phyloP scores from a whole-genome alignment of 2,797 vertebrate genomes.

The Taeniopygia guttata region DNA sequence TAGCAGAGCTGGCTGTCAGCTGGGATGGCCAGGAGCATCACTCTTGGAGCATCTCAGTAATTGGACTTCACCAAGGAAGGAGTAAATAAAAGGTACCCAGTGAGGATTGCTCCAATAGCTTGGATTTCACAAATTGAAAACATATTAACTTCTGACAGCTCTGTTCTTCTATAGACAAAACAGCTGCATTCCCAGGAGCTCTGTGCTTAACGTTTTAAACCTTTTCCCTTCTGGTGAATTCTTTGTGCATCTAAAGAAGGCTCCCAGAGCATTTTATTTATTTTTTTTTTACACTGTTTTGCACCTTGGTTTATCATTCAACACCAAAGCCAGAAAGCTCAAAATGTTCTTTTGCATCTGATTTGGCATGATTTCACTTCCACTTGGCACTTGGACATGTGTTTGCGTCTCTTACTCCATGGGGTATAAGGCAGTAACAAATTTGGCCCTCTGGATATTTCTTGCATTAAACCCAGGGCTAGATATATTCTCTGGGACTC shows the following conservation, averaged over 20 bases:
- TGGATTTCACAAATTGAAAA: slow-evolving; percentile 60
- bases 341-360: slow-evolving; percentile 21
- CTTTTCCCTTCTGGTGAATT: background rate
- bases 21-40: slow-evolving; percentile 62
- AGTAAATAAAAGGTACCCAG: slow-evolving; percentile 62
- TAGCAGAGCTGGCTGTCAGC: slow-evolving; percentile 56
- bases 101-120: slow-evolving; percentile 31
- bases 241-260: background rate
- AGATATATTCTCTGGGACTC: background rate
- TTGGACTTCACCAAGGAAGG: slow-evolving; percentile 59
- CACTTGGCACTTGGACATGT: background rate
- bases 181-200: slow-evolving; percentile 9
- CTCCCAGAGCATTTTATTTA: background rate
- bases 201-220: background rate
- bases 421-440: background rate
- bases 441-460: background rate
- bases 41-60: slow-evolving; percentile 59
- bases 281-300: background rate
- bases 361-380: slow-evolving; percentile 29
- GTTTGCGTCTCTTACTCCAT: background rate
- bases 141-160: slow-evolving; percentile 50
- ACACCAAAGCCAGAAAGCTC: background rate
- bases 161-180: slow-evolving; percentile 53
- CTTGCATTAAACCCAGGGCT: background rate
- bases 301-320: slow-evolving; percentile 36